These are phyloP conservation scores for Magallana gigas DNA, from an alignment of 1,140 invertebrate species.

Conservation along the genomic window DNA sequence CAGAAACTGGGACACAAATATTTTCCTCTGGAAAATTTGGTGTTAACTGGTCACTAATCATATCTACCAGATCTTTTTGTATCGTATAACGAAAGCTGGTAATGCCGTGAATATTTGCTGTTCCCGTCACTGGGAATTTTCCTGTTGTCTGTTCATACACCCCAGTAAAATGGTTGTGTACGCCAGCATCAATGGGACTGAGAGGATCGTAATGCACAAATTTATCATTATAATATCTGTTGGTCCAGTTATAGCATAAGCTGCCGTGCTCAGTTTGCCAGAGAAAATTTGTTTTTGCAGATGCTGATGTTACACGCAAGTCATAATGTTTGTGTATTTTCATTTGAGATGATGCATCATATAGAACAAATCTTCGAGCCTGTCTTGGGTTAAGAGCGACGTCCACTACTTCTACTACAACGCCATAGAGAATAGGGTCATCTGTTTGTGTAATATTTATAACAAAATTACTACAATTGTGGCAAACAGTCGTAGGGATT, in stretches of 20 bases:
- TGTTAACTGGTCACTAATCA: neutral
- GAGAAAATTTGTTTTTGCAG: neutral
- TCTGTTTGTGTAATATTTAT: neutral
- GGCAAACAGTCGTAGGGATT: neutral
- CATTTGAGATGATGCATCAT: conserved; percentile 55
- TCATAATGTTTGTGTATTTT: neutral
- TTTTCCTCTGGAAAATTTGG: conserved; percentile 39
- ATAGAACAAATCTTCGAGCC: conserved; percentile 57
- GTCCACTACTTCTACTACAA: conserved; percentile 58
- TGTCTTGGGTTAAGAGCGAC: conserved; percentile 51
- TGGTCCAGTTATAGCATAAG: conserved; percentile 53
- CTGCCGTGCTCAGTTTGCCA: conserved; percentile 58
- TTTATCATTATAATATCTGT: conserved; percentile 55
- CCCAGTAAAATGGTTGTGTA: conserved; percentile 40
- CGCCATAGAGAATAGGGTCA: conserved; percentile 50
- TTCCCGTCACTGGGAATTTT: conserved; percentile 56
- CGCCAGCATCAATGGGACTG: conserved; percentile 45
- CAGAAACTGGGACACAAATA: conserved; percentile 39
- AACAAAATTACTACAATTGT: neutral
- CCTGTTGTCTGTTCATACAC: conserved; percentile 64
- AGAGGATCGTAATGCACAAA: conserved; percentile 44
- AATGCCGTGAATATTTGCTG: conserved; percentile 63
- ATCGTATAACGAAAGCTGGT: conserved; percentile 35
- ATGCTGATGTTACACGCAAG: conserved; percentile 45
- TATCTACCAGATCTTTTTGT: neutral